phyloP scores from a whole-genome alignment of 2,113 vertebrate species.

The Dinomys branickii region DNA sequence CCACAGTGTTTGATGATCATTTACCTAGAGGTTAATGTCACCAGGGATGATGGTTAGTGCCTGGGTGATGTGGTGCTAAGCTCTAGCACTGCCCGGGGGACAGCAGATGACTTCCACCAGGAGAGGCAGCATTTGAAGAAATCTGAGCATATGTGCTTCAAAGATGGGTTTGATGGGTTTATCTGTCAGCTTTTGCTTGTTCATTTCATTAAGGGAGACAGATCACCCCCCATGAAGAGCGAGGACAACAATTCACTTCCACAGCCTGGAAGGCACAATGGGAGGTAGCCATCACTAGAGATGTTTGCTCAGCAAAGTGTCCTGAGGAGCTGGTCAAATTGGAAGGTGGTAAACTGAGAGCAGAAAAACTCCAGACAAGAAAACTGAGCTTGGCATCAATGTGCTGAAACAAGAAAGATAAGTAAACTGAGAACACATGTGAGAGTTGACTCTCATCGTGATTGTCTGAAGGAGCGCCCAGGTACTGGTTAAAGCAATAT shows the following conservation, averaged over 20 bases:
- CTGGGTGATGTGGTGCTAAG: accelerated
- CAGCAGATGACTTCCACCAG: accelerated
- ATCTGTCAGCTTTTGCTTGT: neutral
- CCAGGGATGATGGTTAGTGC: accelerated
- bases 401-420: neutral
- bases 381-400: neutral
- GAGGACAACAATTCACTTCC: too few species aligned
- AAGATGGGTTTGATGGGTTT: too few species aligned
- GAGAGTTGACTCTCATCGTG: neutral
- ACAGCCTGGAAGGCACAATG: accelerated
- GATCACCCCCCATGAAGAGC: neutral
- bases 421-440: accelerated
- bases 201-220: neutral
- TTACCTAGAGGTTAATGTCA: neutral
- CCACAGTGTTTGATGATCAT: neutral
- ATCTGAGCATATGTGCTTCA: accelerated
- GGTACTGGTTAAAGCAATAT: neutral
- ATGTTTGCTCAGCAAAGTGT: neutral
- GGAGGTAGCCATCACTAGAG: neutral
- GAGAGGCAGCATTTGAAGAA: accelerated
- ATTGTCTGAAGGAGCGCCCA: neutral
- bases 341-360: accelerated
- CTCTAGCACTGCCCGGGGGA: neutral
- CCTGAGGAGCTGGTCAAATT: too few species aligned
- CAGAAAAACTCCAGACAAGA: neutral